These are phyloP conservation scores for Carduelis carduelis DNA, from an alignment of 2,797 vertebrate genomes.

Conservation along the genomic window DNA sequence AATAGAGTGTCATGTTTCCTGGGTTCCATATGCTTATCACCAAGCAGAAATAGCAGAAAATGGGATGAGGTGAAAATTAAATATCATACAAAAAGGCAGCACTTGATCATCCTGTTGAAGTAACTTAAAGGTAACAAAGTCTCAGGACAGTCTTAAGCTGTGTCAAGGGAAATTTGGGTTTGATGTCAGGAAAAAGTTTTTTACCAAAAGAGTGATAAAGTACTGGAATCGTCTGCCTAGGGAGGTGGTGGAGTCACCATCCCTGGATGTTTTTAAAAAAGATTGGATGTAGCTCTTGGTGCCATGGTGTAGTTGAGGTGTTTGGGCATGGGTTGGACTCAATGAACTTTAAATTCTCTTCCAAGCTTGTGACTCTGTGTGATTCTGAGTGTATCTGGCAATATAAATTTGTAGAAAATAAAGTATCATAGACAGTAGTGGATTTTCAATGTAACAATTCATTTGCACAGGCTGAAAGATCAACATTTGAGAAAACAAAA, in stretches of 20 bases:
- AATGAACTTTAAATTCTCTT: not conserved
- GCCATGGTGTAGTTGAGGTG: not conserved
- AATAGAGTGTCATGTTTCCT: not conserved
- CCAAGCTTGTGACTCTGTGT: not conserved
- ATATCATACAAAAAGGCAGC: not conserved
- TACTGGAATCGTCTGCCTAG: accelerated
- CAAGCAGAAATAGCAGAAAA: not conserved
- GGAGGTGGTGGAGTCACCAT: not conserved
- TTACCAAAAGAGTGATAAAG: not conserved
- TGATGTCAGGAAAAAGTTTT: not conserved
- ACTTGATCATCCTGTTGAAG: not conserved
- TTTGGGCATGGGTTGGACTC: not conserved
- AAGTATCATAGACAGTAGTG: not conserved
- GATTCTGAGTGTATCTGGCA: not conserved
- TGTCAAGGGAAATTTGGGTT: not conserved
- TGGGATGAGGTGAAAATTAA: not conserved
- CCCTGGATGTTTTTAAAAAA: not conserved
- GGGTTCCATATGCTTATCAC: not conserved
- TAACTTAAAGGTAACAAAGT: not conserved
- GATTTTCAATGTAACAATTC: not conserved
- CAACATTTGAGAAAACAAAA: not conserved
- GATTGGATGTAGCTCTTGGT: not conserved
- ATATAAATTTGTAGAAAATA: not conserved
- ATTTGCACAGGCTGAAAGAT: not conserved
- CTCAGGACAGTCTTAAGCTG: not conserved